Base-by-base conservation (phyloP, 92 coral and sea anemone genomes). In the Plumapathes pennacea region DNA sequence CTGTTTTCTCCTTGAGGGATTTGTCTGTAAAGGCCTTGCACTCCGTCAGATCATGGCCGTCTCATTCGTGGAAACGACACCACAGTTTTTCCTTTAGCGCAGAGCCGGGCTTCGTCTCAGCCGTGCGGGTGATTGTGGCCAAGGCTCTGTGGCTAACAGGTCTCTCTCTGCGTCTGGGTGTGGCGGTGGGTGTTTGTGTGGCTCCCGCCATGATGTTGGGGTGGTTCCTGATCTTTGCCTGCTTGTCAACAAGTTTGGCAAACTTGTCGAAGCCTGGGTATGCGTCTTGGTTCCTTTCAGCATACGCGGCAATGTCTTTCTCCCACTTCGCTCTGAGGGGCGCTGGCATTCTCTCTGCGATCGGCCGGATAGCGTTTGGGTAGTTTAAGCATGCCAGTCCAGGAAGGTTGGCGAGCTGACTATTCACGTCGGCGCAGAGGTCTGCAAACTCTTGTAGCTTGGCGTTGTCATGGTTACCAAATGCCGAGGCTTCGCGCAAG, bases 31-130 rank as follows among this genome's bases (percentile, higher is more conserved):
- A 75, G 8, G 78, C 68, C 20, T 62, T 68, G 45, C 89, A 67
- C 32, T 67, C 78, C 12, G 32, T 22, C 33, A 74, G 64, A 12
- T 54, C 67, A 47, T 81, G 88, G 5, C 74, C 82, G 25, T 62
- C 69, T 4, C 89, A 43, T 19, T 75, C 64, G 83, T 74, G 83
- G 55, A 33, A 75, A 0, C 44, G 69, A 57, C 82, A 74, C 32
- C 47, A 54, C 46, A 0, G 37, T 52, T n/a, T 50, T 23, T 25
- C 18, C 33, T 25, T 13, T 27, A 26, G 36, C 38, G 22, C 21
- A 25, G 34, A 24, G 39, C 10, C 51, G 24, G 3, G 9, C n/a
- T n/a, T n/a, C n/a, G n/a, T n/a, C n/a, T n/a, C 10, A n/a, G 46
- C 20, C 10, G n/a, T 12, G 4, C 19, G 19, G 46, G 46, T 18